Evolutionary conservation across 2,797 vertebrate genomes (phyloP), one percentile per base, ranked within the genome.

Genomic region (Eupleurogrammus muticus): DNA sequence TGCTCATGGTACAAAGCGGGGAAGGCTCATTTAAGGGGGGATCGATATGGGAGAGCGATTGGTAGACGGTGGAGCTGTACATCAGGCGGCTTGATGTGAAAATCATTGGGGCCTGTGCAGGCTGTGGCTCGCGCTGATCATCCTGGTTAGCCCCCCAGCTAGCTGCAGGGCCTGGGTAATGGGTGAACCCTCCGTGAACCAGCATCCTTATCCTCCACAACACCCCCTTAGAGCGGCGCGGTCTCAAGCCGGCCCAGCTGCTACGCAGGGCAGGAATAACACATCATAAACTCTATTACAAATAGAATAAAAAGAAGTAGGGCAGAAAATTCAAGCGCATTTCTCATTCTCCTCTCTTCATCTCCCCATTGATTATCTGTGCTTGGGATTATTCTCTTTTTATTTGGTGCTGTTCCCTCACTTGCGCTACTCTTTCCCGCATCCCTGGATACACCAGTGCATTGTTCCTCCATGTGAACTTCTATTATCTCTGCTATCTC

Each of bases 1-100:
- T 99, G 98, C 97, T 99, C 97, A 99, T 99, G 98, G 96, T 99
- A 98, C 96, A 98, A 98, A 98, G 98, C 97, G 92, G 94, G 95
- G 96, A 97, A 98, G 97, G 97, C 96, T 99, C 97, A 98, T 98
- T 99, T 98, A 98, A 95, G 95, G 90, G 88, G 73, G 92, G 96
- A 97, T 99, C 97, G 94, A 99, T 99, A 95, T 95, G 93, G 95
- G 94, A 95, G 96, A 97, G 96, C 96, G 97, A 99, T 98, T 99
- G 97, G 97, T 94, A 94, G 96, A 95, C 85, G 95, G 95, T 92
- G 88, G 93, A 94, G 96, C 96, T 96, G 97, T 99, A 96, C 97
- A 98, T 99, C 97, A 99, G 97, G 93, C 95, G 82, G 94, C 96
- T 97, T 99, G 97, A 99, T 99, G 97, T 97, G 95, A 98, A 99